Conservation (phyloP, 2,888 invertebrate genomes). For the Scrobipalpa atriplicella region DNA sequence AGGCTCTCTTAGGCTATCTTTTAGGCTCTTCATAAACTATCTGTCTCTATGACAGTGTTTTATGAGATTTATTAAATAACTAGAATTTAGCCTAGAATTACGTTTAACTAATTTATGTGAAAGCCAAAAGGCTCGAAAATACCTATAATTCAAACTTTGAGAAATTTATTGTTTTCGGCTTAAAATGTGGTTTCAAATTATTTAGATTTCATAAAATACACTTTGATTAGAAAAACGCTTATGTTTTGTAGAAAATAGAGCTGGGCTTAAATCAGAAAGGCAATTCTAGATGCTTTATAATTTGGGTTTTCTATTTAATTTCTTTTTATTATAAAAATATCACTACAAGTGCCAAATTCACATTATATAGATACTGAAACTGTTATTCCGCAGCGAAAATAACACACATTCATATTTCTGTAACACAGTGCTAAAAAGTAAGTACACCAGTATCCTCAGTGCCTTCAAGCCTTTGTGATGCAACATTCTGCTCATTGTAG, state of each 20-base stretch:
- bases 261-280: no score
- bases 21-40: neutral
- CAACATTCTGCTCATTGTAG: constrained; percentile 13
- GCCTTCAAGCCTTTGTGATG: constrained; percentile 27
- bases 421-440: constrained; percentile 8
- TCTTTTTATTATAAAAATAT: neutral
- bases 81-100: neutral
- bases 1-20: no score
- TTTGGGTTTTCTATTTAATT: no score
- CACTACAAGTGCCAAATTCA: neutral
- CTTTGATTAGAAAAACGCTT: neutral
- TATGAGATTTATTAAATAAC: neutral
- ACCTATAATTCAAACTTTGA: neutral
- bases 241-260: no score
- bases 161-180: neutral
- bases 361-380: neutral
- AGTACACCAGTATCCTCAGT: neutral
- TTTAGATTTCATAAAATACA: neutral
- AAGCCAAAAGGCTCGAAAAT: neutral
- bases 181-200: neutral
- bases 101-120: neutral
- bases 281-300: no score
- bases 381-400: neutral
- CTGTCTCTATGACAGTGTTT: neutral
- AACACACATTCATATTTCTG: neutral